phyloP scores from a whole-genome alignment of 2,113 vertebrate genomes.

The Scomber japonicus region DNA sequence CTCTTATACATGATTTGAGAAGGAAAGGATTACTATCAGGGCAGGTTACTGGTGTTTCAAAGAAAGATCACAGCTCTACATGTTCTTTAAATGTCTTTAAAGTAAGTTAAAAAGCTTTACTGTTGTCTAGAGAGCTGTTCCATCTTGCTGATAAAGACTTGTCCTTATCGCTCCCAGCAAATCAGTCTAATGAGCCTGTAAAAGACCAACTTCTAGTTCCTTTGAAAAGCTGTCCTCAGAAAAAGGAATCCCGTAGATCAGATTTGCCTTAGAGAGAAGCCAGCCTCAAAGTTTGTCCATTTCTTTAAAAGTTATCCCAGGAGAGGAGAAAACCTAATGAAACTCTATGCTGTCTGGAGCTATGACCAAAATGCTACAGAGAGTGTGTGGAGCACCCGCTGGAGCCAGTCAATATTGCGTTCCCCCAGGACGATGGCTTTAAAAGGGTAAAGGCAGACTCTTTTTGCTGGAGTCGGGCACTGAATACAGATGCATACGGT shows the following conservation, averaged over 20 bases:
- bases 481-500: constrained; percentile 65
- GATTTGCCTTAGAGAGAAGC: background rate
- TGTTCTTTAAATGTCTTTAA: constrained; percentile 32
- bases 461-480: constrained; percentile 19
- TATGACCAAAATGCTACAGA: constrained; percentile 38
- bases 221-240: constrained; percentile 39
- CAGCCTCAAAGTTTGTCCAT: constrained; percentile 54
- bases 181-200: constrained; percentile 55
- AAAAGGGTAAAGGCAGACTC: constrained; percentile 65
- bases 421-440: constrained; percentile 60
- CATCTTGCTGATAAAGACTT: constrained; percentile 29
- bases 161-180: constrained; percentile 42
- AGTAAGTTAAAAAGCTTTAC: constrained; percentile 31
- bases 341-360: constrained; percentile 27
- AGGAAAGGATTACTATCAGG: background rate
- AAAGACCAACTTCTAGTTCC: constrained; percentile 37
- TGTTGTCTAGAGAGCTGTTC: constrained; percentile 3
- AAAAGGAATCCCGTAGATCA: constrained; percentile 32
- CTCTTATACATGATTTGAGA: background rate
- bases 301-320: constrained; percentile 64
- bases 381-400: constrained; percentile 53
- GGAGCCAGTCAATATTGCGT: constrained; percentile 62
- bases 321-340: constrained; percentile 56
- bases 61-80: constrained; percentile 13
- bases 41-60: constrained; percentile 18